phyloP scores from a whole-genome alignment of 2,888 invertebrate species.

The Panorpa germanica region DNA sequence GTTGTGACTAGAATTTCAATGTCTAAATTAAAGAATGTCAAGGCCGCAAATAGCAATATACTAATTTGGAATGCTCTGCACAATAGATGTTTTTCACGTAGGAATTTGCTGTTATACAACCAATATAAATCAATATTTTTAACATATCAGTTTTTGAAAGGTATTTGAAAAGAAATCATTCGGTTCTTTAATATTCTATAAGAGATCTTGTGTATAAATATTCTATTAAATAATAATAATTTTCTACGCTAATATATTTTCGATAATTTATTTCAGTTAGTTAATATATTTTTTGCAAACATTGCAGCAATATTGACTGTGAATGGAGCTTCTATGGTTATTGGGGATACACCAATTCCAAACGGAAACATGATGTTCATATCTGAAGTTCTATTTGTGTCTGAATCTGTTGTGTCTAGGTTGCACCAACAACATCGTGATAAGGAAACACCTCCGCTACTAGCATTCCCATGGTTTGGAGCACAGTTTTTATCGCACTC shows the following conservation, averaged over 20 bases:
- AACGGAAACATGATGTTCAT: constrained; percentile 43
- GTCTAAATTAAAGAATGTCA: too few relatives aligned
- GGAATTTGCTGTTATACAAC: too few relatives aligned
- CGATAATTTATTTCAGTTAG: constrained; percentile 5
- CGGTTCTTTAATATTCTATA: too few relatives aligned
- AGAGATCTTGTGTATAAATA: constrained; percentile 1
- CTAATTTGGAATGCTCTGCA: too few relatives aligned
- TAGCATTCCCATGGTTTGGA: constrained; percentile 44
- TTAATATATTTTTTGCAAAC: constrained; percentile 8
- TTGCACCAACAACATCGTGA: constrained; percentile 41
- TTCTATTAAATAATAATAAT: background rate
- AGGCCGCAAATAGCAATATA: too few relatives aligned
- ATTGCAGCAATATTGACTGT: constrained; percentile 29
- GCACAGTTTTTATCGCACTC: constrained; percentile 43
- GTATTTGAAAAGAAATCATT: constrained; percentile 1
- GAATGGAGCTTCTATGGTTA: constrained; percentile 36
- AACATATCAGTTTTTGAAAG: too few relatives aligned
- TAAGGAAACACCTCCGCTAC: constrained; percentile 41
- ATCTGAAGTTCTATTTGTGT: constrained; percentile 40
- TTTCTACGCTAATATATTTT: constrained; percentile 6
- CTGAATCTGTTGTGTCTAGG: constrained; percentile 37
- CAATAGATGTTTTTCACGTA: too few relatives aligned
- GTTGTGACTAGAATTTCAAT: too few relatives aligned
- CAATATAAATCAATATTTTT: too few relatives aligned
- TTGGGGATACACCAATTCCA: constrained; percentile 35